A percentile compares a stretch with the other conserved stretches of the same genome.
Evolutionary conservation across 1,140 invertebrate genomes (phyloP).

Genomic region (Pseudomyrmex gracilis): DNA sequence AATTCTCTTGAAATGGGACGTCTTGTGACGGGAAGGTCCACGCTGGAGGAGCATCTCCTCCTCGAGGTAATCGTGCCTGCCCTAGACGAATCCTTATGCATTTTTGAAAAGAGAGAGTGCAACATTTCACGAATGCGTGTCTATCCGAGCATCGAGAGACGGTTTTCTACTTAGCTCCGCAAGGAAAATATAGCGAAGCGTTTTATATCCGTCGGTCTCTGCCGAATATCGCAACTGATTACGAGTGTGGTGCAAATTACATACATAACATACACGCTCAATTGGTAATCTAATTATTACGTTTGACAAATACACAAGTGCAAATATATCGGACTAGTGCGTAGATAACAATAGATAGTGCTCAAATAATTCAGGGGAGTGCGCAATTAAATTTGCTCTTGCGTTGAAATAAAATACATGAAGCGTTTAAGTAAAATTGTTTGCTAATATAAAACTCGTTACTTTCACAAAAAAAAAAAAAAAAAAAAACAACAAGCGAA

Average conservation of each 20-base stretch:
- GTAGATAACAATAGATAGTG: background rate
- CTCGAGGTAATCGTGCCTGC: constrained; percentile 68
- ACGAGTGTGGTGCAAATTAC: constrained; percentile 28
- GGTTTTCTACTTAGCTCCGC: constrained; percentile 36
- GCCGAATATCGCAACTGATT: constrained; percentile 55
- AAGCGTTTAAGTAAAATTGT: too few species aligned
- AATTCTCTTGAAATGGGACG: constrained; percentile 69
- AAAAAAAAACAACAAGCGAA: background rate
- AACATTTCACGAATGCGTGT: constrained; percentile 61
- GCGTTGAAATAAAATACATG: constrained; percentile 37
- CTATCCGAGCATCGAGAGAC: constrained; percentile 53
- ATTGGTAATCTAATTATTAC: background rate
- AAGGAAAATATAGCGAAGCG: constrained; percentile 32
- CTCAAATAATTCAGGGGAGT: constrained; percentile 3
- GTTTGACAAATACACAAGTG: constrained; percentile 4
- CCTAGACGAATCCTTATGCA: constrained; percentile 75
- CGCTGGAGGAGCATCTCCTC: constrained; percentile 69
- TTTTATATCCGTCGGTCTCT: constrained; percentile 50
- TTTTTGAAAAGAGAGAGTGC: constrained; percentile 67
- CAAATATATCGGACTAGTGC: constrained; percentile 10
- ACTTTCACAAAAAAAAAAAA: too few species aligned
- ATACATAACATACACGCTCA: background rate
- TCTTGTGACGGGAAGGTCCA: constrained; percentile 73
- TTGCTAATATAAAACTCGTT: too few species aligned
- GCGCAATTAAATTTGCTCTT: background rate